Conservation (phyloP, 2,888 invertebrate species). For the Philonicus albiceps region DNA sequence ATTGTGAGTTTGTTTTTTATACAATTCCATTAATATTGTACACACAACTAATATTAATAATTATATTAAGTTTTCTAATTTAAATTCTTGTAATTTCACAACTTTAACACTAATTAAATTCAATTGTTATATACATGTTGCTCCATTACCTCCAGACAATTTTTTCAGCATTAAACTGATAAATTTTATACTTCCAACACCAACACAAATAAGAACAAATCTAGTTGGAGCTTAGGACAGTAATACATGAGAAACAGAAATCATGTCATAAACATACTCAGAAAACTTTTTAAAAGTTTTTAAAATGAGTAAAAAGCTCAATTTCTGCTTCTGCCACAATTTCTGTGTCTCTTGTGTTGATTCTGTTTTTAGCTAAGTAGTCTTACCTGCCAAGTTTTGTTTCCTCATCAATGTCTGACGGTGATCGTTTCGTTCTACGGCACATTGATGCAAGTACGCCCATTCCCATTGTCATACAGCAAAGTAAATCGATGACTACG, state of each 20-base stretch:
- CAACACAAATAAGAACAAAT: not conserved
- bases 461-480: constrained; percentile 73
- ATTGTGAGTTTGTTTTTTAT: constrained; percentile 54
- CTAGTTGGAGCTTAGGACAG: not conserved
- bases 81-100: not conserved
- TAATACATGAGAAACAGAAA: not conserved
- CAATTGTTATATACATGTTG: not conserved
- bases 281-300: not conserved
- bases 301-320: not conserved
- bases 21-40: constrained; percentile 42
- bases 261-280: too few species aligned
- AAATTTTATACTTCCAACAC: not conserved
- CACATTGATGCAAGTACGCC: constrained; percentile 76
- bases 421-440: constrained; percentile 64
- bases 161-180: not conserved
- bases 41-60: constrained; percentile 20
- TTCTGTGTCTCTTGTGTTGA: not conserved
- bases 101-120: not conserved
- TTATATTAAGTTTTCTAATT: not conserved
- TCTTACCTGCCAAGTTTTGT: constrained; percentile 84
- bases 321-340: not conserved
- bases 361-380: not conserved
- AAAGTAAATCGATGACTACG: constrained; percentile 84
- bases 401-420: constrained; percentile 74
- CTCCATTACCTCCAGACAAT: not conserved